These are phyloP conservation scores for Mormoops blainvillei DNA, from an alignment of 2,113 vertebrate genomes.

Conservation along the genomic window DNA sequence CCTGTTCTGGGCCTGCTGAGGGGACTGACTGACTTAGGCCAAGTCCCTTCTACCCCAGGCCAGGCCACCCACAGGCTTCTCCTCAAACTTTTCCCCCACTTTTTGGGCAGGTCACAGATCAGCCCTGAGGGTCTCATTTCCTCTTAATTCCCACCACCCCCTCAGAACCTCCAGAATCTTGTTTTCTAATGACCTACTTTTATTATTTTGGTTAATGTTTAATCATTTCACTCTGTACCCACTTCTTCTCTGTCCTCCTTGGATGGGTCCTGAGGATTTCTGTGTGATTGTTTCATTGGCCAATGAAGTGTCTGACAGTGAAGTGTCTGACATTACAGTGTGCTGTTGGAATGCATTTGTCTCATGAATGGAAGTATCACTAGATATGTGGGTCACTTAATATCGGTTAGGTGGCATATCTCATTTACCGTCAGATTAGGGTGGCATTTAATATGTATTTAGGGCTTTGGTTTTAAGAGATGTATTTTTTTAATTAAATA, in stretches of 20 bases:
- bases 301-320: constrained; percentile 3
- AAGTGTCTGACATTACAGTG: background rate
- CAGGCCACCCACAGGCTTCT: background rate
- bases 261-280: background rate
- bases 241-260: background rate
- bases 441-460: constrained; percentile 67
- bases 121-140: background rate
- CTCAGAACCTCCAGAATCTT: background rate
- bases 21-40: background rate
- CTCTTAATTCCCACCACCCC: background rate
- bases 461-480: constrained; percentile 71
- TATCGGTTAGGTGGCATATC: constrained; percentile 33
- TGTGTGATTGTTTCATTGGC: background rate
- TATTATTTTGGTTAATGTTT: constrained; percentile 25
- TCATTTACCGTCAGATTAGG: constrained; percentile 63
- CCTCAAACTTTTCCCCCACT: background rate
- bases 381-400: constrained; percentile 38
- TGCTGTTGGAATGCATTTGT: background rate
- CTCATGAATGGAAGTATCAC: constrained; percentile 7
- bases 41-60: background rate
- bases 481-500: constrained; percentile 76
- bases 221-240: background rate
- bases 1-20: background rate
- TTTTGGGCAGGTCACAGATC: background rate
- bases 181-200: background rate